phyloP scores from a whole-genome alignment of 2,888 invertebrate genomes.

The Blastobasis lacticolella region DNA sequence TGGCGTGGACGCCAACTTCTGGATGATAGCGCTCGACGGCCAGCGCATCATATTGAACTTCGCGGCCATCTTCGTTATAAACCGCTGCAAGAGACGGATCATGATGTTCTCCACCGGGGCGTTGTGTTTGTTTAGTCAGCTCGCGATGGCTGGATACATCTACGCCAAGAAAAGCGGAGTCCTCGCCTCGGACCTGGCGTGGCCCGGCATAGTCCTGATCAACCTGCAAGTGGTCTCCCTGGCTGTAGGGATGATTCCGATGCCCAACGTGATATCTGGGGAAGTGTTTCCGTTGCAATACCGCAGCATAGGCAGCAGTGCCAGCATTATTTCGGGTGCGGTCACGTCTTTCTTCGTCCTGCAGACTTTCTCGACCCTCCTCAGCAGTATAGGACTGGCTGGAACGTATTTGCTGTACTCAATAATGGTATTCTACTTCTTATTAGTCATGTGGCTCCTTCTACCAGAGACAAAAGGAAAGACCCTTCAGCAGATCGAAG shows the following conservation, averaged over 20 bases:
- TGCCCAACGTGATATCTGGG: constrained; percentile 81
- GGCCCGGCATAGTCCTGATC: constrained; percentile 62
- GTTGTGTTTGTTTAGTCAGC: constrained; percentile 70
- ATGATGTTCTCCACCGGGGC: constrained; percentile 74
- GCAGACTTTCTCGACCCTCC: constrained; percentile 73
- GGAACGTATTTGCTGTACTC: constrained; percentile 75
- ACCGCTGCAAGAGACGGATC: constrained; percentile 72
- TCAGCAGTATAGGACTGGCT: constrained; percentile 60
- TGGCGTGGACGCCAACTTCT: constrained; percentile 73
- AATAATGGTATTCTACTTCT: constrained; percentile 60
- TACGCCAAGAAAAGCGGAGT: constrained; percentile 31
- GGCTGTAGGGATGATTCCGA: constrained; percentile 73
- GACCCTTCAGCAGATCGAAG: constrained; percentile 78
- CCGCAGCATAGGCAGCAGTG: constrained; percentile 75
- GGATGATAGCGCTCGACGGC: constrained; percentile 77
- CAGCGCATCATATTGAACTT: constrained; percentile 75
- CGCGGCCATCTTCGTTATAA: constrained; percentile 73
- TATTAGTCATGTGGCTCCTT: constrained; percentile 67
- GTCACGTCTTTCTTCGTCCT: constrained; percentile 75
- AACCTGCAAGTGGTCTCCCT: constrained; percentile 71
- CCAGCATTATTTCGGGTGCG: constrained; percentile 73
- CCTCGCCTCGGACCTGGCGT: constrained; percentile 39
- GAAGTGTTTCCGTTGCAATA: constrained; percentile 78
- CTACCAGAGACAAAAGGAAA: constrained; percentile 80
- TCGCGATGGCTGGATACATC: constrained; percentile 61